phyloP scores from a whole-genome alignment of 2,888 invertebrate species.

The Nymphalis urticae region DNA sequence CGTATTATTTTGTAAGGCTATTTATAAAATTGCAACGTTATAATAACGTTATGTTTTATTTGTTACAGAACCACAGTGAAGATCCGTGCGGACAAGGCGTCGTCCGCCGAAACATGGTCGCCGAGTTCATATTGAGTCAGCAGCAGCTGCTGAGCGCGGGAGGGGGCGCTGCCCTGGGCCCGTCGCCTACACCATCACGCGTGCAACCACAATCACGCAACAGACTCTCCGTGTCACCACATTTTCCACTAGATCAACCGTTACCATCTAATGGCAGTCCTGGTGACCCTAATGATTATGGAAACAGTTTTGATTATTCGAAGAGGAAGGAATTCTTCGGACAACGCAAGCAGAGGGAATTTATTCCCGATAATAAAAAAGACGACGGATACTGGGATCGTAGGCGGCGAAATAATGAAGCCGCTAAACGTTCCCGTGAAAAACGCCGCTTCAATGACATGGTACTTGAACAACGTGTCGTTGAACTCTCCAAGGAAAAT shows the following conservation, averaged over 20 bases:
- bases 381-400: slow-evolving; percentile 99
- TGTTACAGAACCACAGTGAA: slow-evolving; percentile 76
- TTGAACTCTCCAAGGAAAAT: slow-evolving; percentile 97
- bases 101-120: slow-evolving; percentile 91
- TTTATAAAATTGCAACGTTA: slow-evolving; percentile 51
- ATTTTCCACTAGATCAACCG: slow-evolving; percentile 76
- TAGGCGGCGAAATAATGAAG: slow-evolving; percentile 97
- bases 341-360: slow-evolving; percentile 96
- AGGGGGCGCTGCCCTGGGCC: slow-evolving; percentile 65
- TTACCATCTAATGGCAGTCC: slow-evolving; percentile 56
- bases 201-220: slow-evolving; percentile 64
- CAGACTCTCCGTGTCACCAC: slow-evolving; percentile 71
- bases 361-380: slow-evolving; percentile 97
- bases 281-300: slow-evolving; percentile 62
- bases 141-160: slow-evolving; percentile 75
- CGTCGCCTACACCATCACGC: slow-evolving; percentile 63
- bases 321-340: slow-evolving; percentile 92
- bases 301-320: slow-evolving; percentile 82
- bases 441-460: slow-evolving; percentile 98
- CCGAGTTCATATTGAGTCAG: slow-evolving; percentile 91
- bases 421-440: slow-evolving; percentile 97
- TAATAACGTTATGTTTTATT: slow-evolving; percentile 61
- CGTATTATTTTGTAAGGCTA: slow-evolving; percentile 58
- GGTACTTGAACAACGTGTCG: slow-evolving; percentile 96
- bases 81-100: slow-evolving; percentile 74